Evolutionary conservation across 2,888 invertebrate species (phyloP).

Genomic region (Thera britannica): DNA sequence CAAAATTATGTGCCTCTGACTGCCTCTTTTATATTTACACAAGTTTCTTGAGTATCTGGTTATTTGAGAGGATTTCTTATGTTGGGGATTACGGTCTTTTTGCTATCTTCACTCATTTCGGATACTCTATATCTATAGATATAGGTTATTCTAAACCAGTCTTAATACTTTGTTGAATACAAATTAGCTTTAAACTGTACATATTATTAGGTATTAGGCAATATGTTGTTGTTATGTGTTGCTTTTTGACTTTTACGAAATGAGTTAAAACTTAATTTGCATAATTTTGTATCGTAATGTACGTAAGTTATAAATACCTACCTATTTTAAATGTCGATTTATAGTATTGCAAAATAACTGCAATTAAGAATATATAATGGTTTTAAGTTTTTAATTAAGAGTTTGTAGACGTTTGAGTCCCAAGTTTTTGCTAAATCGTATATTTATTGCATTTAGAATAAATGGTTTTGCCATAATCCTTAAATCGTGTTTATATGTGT

Average conservation of each 20-base stretch:
- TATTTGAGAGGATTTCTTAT: not conserved
- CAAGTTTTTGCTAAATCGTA: not conserved
- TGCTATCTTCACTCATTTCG: not conserved
- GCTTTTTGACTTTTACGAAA: not conserved
- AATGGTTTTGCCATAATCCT: conserved; percentile 19
- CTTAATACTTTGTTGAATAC: not conserved
- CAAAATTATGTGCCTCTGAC: not conserved
- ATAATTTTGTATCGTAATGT: not conserved
- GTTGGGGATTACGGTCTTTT: not conserved
- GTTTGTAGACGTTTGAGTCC: not conserved
- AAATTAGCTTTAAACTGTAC: not conserved
- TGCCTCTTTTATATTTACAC: not conserved
- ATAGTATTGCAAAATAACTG: no score
- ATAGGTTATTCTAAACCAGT: not conserved
- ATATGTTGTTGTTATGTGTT: not conserved
- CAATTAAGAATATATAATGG: no score
- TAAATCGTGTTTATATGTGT: conserved; percentile 11
- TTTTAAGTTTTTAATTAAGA: no score
- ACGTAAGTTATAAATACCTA: not conserved
- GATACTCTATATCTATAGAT: not conserved
- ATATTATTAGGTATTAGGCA: not conserved
- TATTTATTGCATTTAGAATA: conserved; percentile 24
- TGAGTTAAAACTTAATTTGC: not conserved
- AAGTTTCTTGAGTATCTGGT: no score
- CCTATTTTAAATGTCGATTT: no score